These are phyloP conservation scores for Ellobium chinense DNA, from an alignment of 2,888 invertebrate genomes.

Conservation along the genomic window DNA sequence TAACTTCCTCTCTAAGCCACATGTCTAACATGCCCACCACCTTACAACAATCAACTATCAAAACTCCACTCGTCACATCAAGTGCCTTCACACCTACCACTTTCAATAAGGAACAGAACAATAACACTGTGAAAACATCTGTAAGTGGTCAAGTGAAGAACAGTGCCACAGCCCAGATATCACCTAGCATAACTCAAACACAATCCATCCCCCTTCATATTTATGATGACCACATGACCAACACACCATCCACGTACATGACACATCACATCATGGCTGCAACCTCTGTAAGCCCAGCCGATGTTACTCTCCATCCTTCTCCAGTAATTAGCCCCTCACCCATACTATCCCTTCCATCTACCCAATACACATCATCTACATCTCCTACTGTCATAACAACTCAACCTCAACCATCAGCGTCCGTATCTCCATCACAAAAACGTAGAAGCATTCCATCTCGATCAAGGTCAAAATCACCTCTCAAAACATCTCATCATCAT, in stretches of 20 bases:
- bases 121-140: background rate
- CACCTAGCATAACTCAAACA: background rate
- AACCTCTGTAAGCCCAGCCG: background rate
- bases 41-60: background rate
- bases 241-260: background rate
- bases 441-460: conserved; percentile 20
- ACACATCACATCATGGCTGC: background rate
- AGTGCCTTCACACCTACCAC: background rate
- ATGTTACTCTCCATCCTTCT: background rate
- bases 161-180: background rate
- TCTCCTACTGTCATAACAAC: background rate
- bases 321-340: background rate
- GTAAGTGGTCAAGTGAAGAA: background rate
- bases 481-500: conserved; percentile 22
- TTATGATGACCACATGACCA: background rate
- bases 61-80: background rate
- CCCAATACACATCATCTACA: background rate
- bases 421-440: conserved; percentile 1
- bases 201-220: background rate
- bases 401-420: background rate
- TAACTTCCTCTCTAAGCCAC: conserved; percentile 8
- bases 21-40: background rate
- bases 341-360: background rate
- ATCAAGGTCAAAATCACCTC: conserved; percentile 27
- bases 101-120: conserved; percentile 3